Percentiles rank a stretch among this genome's conserved stretches.
phyloP scores from a whole-genome alignment of 1,140 invertebrate genomes.

The Cotesia glomerata region DNA sequence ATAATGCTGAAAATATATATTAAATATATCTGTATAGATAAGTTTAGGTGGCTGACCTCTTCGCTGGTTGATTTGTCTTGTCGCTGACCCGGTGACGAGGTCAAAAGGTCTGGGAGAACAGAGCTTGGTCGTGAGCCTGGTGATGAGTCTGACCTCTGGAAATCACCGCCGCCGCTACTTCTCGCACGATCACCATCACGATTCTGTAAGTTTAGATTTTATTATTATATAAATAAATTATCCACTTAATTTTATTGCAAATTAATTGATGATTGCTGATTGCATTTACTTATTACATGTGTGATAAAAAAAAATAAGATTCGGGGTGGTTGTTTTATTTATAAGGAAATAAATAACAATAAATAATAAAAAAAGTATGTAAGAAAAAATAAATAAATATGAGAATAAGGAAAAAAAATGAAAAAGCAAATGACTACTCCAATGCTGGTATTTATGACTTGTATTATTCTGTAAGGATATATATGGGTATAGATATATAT shows the following conservation, averaged over 20 bases:
- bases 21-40: slow-evolving; percentile 17
- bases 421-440: slow-evolving; percentile 23
- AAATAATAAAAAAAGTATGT: neutral
- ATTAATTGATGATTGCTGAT: neutral
- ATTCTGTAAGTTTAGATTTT: slow-evolving; percentile 63
- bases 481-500: neutral
- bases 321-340: neutral
- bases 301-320: neutral
- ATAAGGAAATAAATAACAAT: neutral
- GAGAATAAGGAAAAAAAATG: slow-evolving; percentile 26
- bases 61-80: slow-evolving; percentile 93
- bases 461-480: neutral
- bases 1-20: slow-evolving; percentile 26
- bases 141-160: slow-evolving; percentile 67
- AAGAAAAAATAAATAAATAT: slow-evolving; percentile 26
- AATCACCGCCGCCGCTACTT: slow-evolving; percentile 69
- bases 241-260: neutral
- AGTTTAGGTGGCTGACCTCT: slow-evolving; percentile 74
- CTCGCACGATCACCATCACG: slow-evolving; percentile 65
- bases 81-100: slow-evolving; percentile 81
- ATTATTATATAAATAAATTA: neutral
- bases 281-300: neutral
- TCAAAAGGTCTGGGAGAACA: slow-evolving; percentile 92
- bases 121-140: slow-evolving; percentile 79
- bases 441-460: slow-evolving; percentile 13